Evolutionary conservation across 2,888 invertebrate genomes (phyloP).

Genomic region (Tipula vernalis): DNA sequence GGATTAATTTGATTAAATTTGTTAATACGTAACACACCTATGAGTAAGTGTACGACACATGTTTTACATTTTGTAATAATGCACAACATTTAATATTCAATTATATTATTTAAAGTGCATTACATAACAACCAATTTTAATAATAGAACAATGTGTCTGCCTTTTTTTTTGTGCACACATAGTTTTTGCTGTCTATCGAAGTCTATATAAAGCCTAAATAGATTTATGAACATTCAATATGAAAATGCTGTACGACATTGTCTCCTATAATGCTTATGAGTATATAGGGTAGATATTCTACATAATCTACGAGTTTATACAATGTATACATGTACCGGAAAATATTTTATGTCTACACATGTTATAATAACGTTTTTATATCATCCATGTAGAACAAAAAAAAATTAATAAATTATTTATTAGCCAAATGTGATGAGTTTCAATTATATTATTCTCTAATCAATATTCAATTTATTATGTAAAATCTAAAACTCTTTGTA

Average conservation of each 20-base stretch:
- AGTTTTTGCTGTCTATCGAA: background rate
- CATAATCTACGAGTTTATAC: background rate
- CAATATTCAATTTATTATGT: constrained; percentile 4
- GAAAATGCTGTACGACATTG: background rate
- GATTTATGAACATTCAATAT: background rate
- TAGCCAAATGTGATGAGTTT: constrained; percentile 4
- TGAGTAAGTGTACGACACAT: background rate
- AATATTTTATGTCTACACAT: background rate
- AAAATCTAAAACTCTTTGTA: background rate
- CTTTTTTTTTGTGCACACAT: background rate
- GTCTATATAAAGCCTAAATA: background rate
- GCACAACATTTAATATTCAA: background rate
- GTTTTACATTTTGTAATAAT: background rate
- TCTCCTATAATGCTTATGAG: background rate
- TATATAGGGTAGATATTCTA: background rate
- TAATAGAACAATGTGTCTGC: background rate
- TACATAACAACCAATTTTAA: background rate
- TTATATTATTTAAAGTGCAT: background rate
- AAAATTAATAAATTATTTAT: background rate
- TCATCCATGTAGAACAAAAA: background rate
- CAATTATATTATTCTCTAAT: background rate
- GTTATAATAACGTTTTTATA: background rate
- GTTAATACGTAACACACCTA: background rate
- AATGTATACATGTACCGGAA: background rate
- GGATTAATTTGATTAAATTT: background rate